Evolutionary conservation across 2,888 invertebrate species (phyloP), one percentile per base, ranked within the genome.

Genomic region (Coenonympha arcania): DNA sequence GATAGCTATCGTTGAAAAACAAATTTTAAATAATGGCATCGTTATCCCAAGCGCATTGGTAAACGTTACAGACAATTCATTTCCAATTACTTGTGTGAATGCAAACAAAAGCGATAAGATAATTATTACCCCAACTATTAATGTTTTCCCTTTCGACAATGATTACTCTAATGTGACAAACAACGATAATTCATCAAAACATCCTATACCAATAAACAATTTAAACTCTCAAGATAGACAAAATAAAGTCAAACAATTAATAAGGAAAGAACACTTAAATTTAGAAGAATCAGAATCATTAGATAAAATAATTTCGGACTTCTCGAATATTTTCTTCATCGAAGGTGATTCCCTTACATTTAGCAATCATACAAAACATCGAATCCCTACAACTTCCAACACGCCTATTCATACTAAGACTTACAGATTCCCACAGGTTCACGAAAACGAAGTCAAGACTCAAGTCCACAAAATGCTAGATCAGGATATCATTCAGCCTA

Each of bases 361-460:
- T 33, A 66, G 61, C 3, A 63, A 60, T 52, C 54, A 60, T 6
- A 55, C 58, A 1, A 61, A 58, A 48, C 67, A 65, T 48, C 13
- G 24, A 16, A 69, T 69, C 33, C 45, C 47, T 15, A 64, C 64
- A 0, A 63, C 56, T n/a, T 49, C 55, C n/a, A 55, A 62, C 4
- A 45, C 33, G 6, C 68, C 68, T 6, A 59, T 68, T 15, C 51
- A 64, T 39, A 55, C 59, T 5, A 68, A 66, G 54, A 57, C 62
- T 2, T 69, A 68, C 45, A 41, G 68, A 43, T 65, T 62, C 31
- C 68, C 68, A 11, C 45, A 62, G 42, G 45, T 61, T 6, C 64
- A 64, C 11, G 48, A 61, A 56, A 36, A 58, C 20, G 68, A 68
- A 57, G 63, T 68, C 3, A 53, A 59, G 41, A 28, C 50, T 5